Evolutionary conservation across 2,888 invertebrate species (phyloP).

Genomic region (Agriotes lineatus): DNA sequence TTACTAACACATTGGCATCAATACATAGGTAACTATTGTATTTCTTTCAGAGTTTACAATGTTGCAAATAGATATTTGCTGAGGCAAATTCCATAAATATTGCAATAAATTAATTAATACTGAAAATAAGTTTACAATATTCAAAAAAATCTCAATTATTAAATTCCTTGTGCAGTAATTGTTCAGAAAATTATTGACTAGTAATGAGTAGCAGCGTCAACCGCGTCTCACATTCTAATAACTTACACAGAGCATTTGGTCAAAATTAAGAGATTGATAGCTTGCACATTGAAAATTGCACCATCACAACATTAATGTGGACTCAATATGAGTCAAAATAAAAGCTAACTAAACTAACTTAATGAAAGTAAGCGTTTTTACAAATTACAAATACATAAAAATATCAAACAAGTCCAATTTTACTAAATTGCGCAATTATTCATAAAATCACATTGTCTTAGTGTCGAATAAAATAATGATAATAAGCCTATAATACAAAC

Average conservation of each 20-base stretch:
- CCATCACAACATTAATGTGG: slow-evolving; percentile 56
- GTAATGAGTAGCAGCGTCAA: slow-evolving; percentile 25
- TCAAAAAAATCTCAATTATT: slow-evolving; percentile 25
- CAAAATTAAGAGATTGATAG: slow-evolving; percentile 50
- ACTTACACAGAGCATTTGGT: slow-evolving; percentile 41
- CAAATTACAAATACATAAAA: slow-evolving; percentile 46
- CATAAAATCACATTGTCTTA: slow-evolving; percentile 53
- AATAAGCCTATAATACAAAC: slow-evolving; percentile 32
- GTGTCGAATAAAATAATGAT: slow-evolving; percentile 28
- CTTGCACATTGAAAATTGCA: slow-evolving; percentile 47
- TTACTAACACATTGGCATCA: slow-evolving; percentile 36
- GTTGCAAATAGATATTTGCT: slow-evolving; percentile 25
- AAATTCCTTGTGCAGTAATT: slow-evolving; percentile 27
- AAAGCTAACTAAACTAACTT: slow-evolving; percentile 42
- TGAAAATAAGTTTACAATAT: slow-evolving; percentile 39
- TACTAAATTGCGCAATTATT: slow-evolving; percentile 39
- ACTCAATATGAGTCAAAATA: slow-evolving; percentile 50
- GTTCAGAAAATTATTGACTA: slow-evolving; percentile 38
- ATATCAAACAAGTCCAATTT: slow-evolving; percentile 39
- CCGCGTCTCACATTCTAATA: slow-evolving; percentile 21
- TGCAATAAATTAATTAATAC: slow-evolving; percentile 47
- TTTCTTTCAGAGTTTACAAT: slow-evolving; percentile 24
- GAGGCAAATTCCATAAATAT: slow-evolving; percentile 41
- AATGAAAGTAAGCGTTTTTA: slow-evolving; percentile 43
- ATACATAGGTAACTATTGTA: slow-evolving; percentile 42